Evolutionary conservation across 2,113 vertebrate species (phyloP), one percentile per base, ranked within the genome.

Genomic region (Tetrax tetrax): DNA sequence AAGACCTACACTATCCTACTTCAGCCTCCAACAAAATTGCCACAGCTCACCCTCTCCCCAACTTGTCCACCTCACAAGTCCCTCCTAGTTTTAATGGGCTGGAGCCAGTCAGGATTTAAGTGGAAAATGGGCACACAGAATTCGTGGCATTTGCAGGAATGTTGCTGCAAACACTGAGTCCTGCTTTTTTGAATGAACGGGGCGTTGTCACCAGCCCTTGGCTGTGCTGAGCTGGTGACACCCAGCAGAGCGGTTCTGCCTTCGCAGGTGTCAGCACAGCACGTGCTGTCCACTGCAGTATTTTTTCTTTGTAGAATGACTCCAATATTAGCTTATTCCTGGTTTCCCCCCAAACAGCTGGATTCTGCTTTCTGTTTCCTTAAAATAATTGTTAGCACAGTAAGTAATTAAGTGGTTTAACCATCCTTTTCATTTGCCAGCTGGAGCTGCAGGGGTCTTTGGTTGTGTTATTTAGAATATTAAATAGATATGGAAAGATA

Each of bases 401-500:
- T 70, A 78, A 90, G 80, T 80, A 93, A 96, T 95, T 89, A 91
- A 83, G 64, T 85, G 83, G n/a, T 70, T 77, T 74, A 87, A 69
- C 74, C 66, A 89, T 66, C 48, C 70, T 87, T 91, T 93, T 87
- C 72, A 68, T 76, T 77, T 87, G 80, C 66, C 80, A 93, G 60
- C 82, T 90, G 72, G 83, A 96, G 84, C 79, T 85, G 61, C 45
- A 12, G 7, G 87, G 89, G 76, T 94, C 90, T 87, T 93, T 65
- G 56, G 63, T 86, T 87, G 74, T 41, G 57, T 76, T 91, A 89
- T 90, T 94, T 69, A 65, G 41, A 68, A 45, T 80, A 77, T 94
- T 92, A 96, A 87, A 89, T 65, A 89, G 72, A 87, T 90, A 93
- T 19, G 51, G 65, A 95, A 94, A 95, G 60, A 83, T 63, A 75